A percentile compares a stretch with the other conserved stretches of the same genome.
These are phyloP conservation scores for Pseudorhombus dupliciocellatus DNA, from an alignment of 2,113 vertebrate genomes.

Conservation along the genomic window DNA sequence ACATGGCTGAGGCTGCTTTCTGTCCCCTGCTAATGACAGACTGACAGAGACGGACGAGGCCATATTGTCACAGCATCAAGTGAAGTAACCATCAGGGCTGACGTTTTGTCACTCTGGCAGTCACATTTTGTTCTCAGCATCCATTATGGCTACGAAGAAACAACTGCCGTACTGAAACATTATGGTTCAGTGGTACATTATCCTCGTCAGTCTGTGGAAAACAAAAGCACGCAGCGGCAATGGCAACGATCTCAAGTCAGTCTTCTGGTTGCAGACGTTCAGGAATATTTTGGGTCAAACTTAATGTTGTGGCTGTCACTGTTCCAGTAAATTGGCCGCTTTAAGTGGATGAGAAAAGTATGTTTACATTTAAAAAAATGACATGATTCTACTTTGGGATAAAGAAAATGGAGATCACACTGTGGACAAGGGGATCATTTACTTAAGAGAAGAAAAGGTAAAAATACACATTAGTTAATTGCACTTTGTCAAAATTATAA, in stretches of 20 bases:
- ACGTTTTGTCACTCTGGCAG: constrained; percentile 59
- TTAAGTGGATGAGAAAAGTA: background rate
- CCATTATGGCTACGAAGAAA: constrained; percentile 41
- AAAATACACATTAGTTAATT: no score
- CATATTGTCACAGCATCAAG: constrained; percentile 54
- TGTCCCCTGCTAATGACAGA: constrained; percentile 49
- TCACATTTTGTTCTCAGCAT: constrained; percentile 58
- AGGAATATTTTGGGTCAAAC: background rate
- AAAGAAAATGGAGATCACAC: no score
- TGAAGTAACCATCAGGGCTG: constrained; percentile 45
- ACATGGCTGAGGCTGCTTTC: constrained; percentile 33
- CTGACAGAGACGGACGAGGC: constrained; percentile 44
- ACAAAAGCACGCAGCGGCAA: background rate
- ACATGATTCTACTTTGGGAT: no score
- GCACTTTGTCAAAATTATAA: no score
- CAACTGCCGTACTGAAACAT: constrained; percentile 21
- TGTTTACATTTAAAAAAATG: no score
- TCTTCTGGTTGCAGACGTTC: constrained; percentile 7
- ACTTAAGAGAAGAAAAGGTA: no score
- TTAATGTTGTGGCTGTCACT: background rate
- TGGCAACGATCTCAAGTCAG: background rate
- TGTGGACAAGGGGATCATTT: no score
- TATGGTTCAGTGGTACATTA: constrained; percentile 2
- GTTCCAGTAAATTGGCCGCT: background rate
- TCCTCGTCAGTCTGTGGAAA: constrained; percentile 7